Conservation (phyloP, 1,140 invertebrate species). For the Oryzaephilus surinamensis region DNA sequence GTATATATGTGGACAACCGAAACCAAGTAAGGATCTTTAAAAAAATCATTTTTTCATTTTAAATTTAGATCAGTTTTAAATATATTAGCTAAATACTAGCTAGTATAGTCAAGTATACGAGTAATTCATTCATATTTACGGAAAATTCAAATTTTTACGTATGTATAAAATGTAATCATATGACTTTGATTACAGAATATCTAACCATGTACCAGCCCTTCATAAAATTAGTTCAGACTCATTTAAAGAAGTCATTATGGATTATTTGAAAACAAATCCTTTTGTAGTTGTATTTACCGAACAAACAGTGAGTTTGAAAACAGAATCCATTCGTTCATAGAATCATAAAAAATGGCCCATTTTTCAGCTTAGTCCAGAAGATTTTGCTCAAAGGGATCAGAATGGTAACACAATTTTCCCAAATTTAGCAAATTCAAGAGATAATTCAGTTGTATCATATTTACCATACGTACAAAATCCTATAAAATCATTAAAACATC, state of each 20-base stretch:
- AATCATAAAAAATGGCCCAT: slow-evolving; percentile 3
- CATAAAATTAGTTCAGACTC: slow-evolving; percentile 27
- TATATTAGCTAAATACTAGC: too few relatives aligned
- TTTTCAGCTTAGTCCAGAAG: slow-evolving; percentile 34
- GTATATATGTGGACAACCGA: slow-evolving; percentile 34
- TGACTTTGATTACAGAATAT: slow-evolving; percentile 21
- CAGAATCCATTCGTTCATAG: neutral
- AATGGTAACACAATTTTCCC: slow-evolving; percentile 20
- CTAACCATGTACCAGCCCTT: slow-evolving; percentile 25
- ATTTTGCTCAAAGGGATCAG: slow-evolving; percentile 28
- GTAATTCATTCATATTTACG: neutral
- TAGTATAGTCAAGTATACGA: neutral
- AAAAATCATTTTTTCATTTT: too few relatives aligned
- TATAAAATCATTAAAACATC: slow-evolving; percentile 23
- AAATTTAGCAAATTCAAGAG: slow-evolving; percentile 18
- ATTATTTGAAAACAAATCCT: slow-evolving; percentile 22
- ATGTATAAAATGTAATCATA: slow-evolving; percentile 14
- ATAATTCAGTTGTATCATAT: slow-evolving; percentile 24
- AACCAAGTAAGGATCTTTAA: slow-evolving; percentile 27
- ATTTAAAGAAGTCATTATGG: slow-evolving; percentile 28
- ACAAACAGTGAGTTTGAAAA: slow-evolving; percentile 26
- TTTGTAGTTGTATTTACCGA: slow-evolving; percentile 31
- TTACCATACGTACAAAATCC: slow-evolving; percentile 31
- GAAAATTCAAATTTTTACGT: neutral
- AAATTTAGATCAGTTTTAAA: too few relatives aligned